Percentiles rank a stretch among this genome's conserved stretches.
phyloP scores from a whole-genome alignment of 2,888 invertebrate species.

The Polydesmus complanatus region DNA sequence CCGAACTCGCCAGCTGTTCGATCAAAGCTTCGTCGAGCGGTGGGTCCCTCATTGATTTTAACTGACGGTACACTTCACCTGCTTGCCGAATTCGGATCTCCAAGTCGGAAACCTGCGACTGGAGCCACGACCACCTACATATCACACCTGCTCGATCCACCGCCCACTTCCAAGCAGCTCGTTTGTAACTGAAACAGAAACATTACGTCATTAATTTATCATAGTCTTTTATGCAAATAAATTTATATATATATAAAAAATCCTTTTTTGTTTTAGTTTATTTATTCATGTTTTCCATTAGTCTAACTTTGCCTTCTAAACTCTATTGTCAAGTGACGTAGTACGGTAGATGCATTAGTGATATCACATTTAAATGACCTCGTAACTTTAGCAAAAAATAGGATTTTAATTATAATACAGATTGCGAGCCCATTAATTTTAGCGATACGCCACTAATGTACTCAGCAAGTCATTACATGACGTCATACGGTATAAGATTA shows the following conservation, averaged over 20 bases:
- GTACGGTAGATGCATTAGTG: too few species aligned
- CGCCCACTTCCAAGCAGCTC: conserved; percentile 38
- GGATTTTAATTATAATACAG: too few species aligned
- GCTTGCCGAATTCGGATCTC: conserved; percentile 82
- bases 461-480: too few species aligned
- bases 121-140: conserved; percentile 79
- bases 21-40: conserved; percentile 27
- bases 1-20: background rate
- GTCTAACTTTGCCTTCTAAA: too few species aligned
- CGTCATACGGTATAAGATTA: too few species aligned
- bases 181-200: conserved; percentile 23
- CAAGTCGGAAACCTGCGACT: conserved; percentile 80
- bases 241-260: background rate
- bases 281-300: background rate
- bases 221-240: conserved; percentile 15
- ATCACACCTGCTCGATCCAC: conserved; percentile 67
- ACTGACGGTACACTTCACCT: conserved; percentile 51
- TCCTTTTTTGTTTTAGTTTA: background rate
- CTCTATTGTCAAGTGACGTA: too few species aligned
- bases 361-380: too few species aligned
- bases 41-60: conserved; percentile 45
- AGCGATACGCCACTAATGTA: too few species aligned
- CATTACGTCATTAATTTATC: conserved; percentile 34
- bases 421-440: too few species aligned
- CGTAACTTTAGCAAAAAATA: too few species aligned